These are phyloP conservation scores for Caenorhabditis doughertyi DNA, from an alignment of 2,888 invertebrate genomes.

Conservation along the genomic window DNA sequence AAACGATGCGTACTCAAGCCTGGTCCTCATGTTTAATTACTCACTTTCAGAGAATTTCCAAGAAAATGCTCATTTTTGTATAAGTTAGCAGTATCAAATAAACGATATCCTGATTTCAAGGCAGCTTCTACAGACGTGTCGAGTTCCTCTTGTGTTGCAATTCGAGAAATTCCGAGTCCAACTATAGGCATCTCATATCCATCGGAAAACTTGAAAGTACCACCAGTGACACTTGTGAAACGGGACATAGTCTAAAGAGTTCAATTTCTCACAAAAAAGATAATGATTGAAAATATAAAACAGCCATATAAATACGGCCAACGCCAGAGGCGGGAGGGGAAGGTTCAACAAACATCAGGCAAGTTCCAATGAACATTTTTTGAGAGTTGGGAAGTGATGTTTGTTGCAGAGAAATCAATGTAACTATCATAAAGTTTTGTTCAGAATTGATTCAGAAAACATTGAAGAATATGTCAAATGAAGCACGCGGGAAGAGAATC, in stretches of 20 bases:
- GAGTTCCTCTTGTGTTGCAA: conserved; percentile 67
- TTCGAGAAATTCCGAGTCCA: conserved; percentile 75
- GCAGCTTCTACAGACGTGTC: conserved; percentile 69
- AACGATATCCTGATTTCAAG: conserved; percentile 86
- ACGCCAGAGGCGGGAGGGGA: not conserved
- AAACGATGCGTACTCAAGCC: too few relatives aligned
- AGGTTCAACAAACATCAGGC: conserved; percentile 39
- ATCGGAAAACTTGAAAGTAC: conserved; percentile 61
- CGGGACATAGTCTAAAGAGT: conserved; percentile 38
- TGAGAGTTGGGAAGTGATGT: conserved; percentile 46
- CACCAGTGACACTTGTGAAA: conserved; percentile 63
- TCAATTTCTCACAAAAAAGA: not conserved
- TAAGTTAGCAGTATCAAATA: conserved; percentile 89
- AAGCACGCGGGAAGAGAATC: too few relatives aligned
- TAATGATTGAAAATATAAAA: conserved; percentile 1
- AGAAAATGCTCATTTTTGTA: conserved; percentile 88
- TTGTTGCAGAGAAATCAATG: conserved; percentile 37
- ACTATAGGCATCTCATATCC: conserved; percentile 72
- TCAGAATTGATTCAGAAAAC: not conserved
- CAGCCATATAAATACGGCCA: not conserved
- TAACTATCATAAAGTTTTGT: not conserved
- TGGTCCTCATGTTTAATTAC: not conserved
- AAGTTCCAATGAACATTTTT: conserved; percentile 53
- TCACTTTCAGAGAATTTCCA: conserved; percentile 85
- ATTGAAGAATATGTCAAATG: not conserved